Evolutionary conservation across 2,797 vertebrate species (phyloP).

Genomic region (Lindbergichthys nudifrons): DNA sequence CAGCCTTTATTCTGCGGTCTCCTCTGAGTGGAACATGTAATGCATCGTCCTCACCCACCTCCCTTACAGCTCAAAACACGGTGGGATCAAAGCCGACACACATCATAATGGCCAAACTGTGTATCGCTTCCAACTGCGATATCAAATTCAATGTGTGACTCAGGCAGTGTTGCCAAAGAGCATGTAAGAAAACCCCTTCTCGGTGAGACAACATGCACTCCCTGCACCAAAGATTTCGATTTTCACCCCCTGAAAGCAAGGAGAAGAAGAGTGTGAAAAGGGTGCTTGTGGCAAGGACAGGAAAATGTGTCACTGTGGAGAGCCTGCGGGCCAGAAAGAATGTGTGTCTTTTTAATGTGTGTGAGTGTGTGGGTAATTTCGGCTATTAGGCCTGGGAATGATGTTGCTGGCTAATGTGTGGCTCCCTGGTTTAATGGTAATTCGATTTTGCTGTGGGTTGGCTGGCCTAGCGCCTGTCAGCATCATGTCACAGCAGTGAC

Average conservation of each 20-base stretch:
- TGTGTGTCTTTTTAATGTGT: slow-evolving; percentile 47
- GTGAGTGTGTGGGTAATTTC: slow-evolving; percentile 61
- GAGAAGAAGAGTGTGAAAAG: slow-evolving; percentile 58
- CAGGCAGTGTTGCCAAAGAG: slow-evolving; percentile 27
- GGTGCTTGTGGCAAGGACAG: slow-evolving; percentile 70
- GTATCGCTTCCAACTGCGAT: slow-evolving; percentile 41
- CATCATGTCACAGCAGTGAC: slow-evolving; percentile 76
- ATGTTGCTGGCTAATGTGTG: slow-evolving; percentile 56
- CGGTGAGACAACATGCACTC: slow-evolving; percentile 29
- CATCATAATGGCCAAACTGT: slow-evolving; percentile 60
- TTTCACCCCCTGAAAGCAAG: slow-evolving; percentile 50
- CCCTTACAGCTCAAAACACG: slow-evolving; percentile 47
- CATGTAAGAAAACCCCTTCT: slow-evolving; percentile 39
- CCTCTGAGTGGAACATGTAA: slow-evolving; percentile 41
- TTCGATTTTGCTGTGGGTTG: slow-evolving; percentile 77
- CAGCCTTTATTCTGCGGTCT: slow-evolving; percentile 28
- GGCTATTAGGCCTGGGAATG: slow-evolving; percentile 73
- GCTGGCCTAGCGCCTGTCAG: slow-evolving; percentile 71
- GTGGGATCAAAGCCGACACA: slow-evolving; percentile 44
- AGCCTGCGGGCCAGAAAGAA: slow-evolving; percentile 20
- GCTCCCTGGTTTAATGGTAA: slow-evolving; percentile 73
- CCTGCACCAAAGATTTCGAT: slow-evolving; percentile 42
- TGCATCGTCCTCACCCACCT: slow-evolving; percentile 39
- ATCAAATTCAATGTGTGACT: slow-evolving; percentile 38
- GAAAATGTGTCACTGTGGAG: slow-evolving; percentile 46